Base-by-base conservation (phyloP, 1,140 invertebrate species). In the Drosophila sproati region DNA sequence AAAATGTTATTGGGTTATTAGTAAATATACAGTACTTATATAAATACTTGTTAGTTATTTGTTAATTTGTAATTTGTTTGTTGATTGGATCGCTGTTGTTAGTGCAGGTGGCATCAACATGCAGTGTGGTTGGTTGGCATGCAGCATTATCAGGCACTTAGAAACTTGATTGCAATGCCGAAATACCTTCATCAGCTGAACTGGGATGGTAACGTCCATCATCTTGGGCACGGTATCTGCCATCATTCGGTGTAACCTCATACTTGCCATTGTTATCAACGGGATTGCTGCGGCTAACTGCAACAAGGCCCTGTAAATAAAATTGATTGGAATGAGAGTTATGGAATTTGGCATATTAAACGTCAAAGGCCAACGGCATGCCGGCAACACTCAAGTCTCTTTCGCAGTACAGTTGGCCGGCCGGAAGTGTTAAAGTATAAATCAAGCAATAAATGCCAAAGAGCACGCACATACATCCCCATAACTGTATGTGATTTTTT, bases 241-340 rank as follows among this genome's bases (percentile, higher is more conserved):
- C 91, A 48, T 90, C 91, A 66, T 77, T 90, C 41, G 31, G 68
- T 70, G 82, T 70, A 86, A 77, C 83, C 69, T 71, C 75, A 91
- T 92, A 92, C 91, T 92, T 92, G 91, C 91, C 91, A 89, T 91
- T 86, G 20, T 78, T 41, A 47, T 87, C 50, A 50, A 80, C 83
- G 39, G 91, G 91, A 70, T 61, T 78, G 63, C 77, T 76, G 64
- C 73, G 79, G 77, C 82, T 75, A 64, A 92, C 76, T 76, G 91
- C 91, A 79, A 91, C 56, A 68, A 86, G 73, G 60, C 78, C 83
- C 91, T 92, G 67, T 50, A 73, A 55, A 57, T 28, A 37, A 63
- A 12, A 4, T 45, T 41, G 7, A 12, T 10, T 20, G 2, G 1
- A 7, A 7, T 45, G 28, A 10, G 20, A 50, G 29, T 31, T 34